Conservation (phyloP, 2,113 vertebrate genomes). For the Eleginops maclovinus region DNA sequence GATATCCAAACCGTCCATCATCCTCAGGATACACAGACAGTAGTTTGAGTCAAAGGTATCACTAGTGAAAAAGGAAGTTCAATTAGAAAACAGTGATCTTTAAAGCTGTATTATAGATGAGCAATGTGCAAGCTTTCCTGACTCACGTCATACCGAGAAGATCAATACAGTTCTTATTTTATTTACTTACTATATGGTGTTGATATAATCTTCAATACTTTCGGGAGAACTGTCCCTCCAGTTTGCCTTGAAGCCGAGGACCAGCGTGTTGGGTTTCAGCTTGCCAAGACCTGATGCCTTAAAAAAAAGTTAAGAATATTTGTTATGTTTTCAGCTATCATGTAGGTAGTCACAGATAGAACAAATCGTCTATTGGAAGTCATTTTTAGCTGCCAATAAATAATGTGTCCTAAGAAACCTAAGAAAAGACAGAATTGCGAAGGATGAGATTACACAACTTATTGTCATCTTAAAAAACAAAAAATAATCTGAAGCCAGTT, state of each 20-base stretch:
- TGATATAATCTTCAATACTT: constrained; percentile 81
- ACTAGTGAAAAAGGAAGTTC: constrained; percentile 56
- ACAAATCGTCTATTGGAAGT: neutral
- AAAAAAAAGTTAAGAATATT: neutral
- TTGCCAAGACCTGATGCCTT: constrained; percentile 84
- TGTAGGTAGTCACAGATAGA: neutral
- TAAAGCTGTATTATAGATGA: neutral
- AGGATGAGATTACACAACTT: neutral
- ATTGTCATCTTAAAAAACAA: neutral
- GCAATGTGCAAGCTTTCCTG: neutral
- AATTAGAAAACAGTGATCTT: neutral
- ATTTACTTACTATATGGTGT: constrained; percentile 82
- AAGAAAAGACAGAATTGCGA: neutral
- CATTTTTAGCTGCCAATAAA: neutral
- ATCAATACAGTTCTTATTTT: too few relatives aligned
- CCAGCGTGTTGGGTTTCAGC: constrained; percentile 83
- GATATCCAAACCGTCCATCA: constrained; percentile 79
- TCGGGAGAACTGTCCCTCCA: constrained; percentile 78
- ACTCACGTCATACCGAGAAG: neutral
- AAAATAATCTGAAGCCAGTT: too few relatives aligned
- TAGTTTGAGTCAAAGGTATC: constrained; percentile 83
- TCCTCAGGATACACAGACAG: constrained; percentile 81
- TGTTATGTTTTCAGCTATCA: neutral
- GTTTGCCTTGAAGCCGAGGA: constrained; percentile 84
- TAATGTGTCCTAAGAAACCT: neutral